Evolutionary conservation across 1,140 invertebrate species (phyloP).

Genomic region (Cydia fagiglandana): DNA sequence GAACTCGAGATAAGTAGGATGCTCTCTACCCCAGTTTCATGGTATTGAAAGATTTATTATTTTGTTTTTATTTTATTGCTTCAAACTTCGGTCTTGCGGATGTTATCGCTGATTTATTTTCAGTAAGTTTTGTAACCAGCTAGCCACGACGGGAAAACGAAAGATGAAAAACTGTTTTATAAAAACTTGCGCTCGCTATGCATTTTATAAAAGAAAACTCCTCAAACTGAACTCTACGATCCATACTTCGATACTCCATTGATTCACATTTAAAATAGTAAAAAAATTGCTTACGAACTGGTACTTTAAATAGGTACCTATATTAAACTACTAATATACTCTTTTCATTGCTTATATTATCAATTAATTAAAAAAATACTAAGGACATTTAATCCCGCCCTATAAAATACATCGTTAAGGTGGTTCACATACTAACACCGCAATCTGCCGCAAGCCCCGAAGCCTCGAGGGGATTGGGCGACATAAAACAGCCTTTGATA

Average conservation of each 20-base stretch:
- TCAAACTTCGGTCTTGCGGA: constrained; percentile 11
- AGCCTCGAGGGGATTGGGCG: not conserved
- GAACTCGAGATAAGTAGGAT: not conserved
- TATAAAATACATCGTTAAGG: not conserved
- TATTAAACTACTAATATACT: too few relatives aligned
- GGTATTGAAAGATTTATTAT: constrained; percentile 18
- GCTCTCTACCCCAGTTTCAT: not conserved
- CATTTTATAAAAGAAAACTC: constrained; percentile 6
- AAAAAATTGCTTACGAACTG: too few relatives aligned
- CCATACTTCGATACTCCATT: too few relatives aligned
- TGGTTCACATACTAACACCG: not conserved
- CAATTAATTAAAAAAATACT: not conserved
- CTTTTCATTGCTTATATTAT: too few relatives aligned
- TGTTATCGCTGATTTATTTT: constrained; percentile 7
- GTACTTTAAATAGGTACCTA: too few relatives aligned
- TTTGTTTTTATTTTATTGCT: constrained; percentile 15
- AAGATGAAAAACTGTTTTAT: not conserved
- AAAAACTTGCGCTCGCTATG: not conserved
- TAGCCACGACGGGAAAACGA: not conserved
- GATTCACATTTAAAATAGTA: too few relatives aligned
- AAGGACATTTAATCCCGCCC: not conserved
- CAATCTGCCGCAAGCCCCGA: not conserved
- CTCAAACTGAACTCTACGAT: not conserved
- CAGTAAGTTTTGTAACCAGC: constrained; percentile 4
- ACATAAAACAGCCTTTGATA: not conserved